Base-by-base conservation (phyloP, 1,140 invertebrate genomes). In the Heliconius hermathena region DNA sequence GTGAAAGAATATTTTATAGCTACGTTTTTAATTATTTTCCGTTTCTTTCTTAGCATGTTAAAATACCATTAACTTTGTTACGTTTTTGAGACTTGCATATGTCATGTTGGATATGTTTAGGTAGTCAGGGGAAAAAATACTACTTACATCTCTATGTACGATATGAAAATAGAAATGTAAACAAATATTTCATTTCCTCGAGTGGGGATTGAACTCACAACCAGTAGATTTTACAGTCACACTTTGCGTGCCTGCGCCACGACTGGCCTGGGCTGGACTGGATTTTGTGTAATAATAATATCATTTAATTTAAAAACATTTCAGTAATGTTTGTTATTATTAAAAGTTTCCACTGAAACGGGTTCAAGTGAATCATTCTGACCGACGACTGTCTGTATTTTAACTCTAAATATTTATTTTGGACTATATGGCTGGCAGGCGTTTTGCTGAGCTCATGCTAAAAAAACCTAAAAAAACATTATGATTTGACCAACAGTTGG, bases 341-440 rank as follows among this genome's bases (percentile, higher is more conserved):
- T 66, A 29, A 29, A 29, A 66, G 60, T 66, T 66, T 66, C 60
- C 22, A 66, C 9, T 66, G 60, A 66, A 66, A 16, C 60, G 22
- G 26, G 60, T 66, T 66, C 60, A 29, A 66, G 11, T 66, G 60
- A 66, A 66, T 66, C 26, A 66, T 66, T 66, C 60, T n/a, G 22
- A 66, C 3, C 60, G 22, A 13, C 60, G 22, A 29, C 60, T 66
- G 60, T 66, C 60, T 66, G 60, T 33, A 76, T 76, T 70, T 76
- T 76, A 20, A 49, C 26, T 76, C 3, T 38, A 76, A 76, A 70
- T 76, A 70, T 76, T 76, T 76, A 70, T 76, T 71, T 76, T 70
- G 74, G 74, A n/a, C 29, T 29, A 52, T 36, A 57, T 38, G 9
- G 29, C 74, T 38, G 52, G 74, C 33, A 26, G 54, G 57, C 74